Percentiles rank a stretch among this genome's conserved stretches.
Evolutionary conservation across 1,140 invertebrate species (phyloP).

Genomic region (Drosophila leontia): DNA sequence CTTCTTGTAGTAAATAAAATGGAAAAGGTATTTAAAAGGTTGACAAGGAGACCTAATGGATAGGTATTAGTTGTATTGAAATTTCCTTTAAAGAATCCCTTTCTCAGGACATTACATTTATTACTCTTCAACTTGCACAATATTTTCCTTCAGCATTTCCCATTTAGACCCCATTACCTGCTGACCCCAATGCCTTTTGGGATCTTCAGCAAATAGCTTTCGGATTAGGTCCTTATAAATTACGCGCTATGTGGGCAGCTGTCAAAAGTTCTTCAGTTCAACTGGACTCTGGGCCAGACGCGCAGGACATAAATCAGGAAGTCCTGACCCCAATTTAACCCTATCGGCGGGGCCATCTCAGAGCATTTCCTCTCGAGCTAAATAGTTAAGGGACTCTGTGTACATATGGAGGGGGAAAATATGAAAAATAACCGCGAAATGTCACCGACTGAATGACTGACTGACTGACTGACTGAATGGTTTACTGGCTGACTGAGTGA

Average conservation of each 20-base stretch:
- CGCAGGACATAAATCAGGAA: slow-evolving; percentile 36
- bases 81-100: no score
- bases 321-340: neutral
- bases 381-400: slow-evolving; percentile 31
- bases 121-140: neutral
- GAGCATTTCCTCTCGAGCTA: slow-evolving; percentile 22
- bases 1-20: no score
- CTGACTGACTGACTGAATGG: slow-evolving; percentile 6
- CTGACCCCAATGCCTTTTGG: neutral
- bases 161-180: neutral
- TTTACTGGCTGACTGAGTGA: slow-evolving; percentile 19
- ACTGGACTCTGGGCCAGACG: neutral
- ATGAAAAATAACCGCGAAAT: slow-evolving; percentile 59
- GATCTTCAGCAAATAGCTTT: neutral
- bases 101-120: no score
- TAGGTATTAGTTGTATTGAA: neutral
- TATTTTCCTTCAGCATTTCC: neutral
- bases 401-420: slow-evolving; percentile 34
- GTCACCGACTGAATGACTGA: slow-evolving; percentile 4
- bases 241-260: slow-evolving; percentile 6
- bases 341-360: slow-evolving; percentile 21
- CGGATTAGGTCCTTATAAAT: slow-evolving; percentile 8
- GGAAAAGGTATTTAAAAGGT: neutral
- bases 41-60: neutral
- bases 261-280: neutral